Evolutionary conservation across 2,113 vertebrate genomes (phyloP), one percentile per base, ranked within the genome.

Genomic region (Aviceda subcristata): DNA sequence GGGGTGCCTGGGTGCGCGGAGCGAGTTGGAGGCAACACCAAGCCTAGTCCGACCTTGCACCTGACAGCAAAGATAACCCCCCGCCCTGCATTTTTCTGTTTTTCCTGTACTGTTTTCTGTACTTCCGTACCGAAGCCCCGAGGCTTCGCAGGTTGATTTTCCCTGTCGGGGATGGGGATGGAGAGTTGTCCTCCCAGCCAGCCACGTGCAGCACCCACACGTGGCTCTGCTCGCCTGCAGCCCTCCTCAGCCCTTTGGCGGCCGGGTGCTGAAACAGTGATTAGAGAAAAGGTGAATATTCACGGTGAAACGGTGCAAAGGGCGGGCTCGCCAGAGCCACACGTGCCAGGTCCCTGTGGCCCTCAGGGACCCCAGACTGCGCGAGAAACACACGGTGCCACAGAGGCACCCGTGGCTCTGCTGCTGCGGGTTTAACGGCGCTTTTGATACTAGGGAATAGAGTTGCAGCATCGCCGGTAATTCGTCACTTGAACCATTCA

Each of bases 361-460:
- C 4, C 1, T 39, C 57, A 27, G 29, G 27, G 39, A 20, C 12
- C 39, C 27, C n/a, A 10, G 15, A 39, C 39, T 16, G 11, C 48
- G 20, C 1, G 13, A 38, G 22, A 26, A 84, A 21, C 21, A 30
- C 34, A 10, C 1, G 5, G 19, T n/a, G 27, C 59, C 1, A 1
- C 59, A 32, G 71, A 75, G 30, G 41, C 10, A 64, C n/a, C 39
- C 4, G 0, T 9, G 20, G 56, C 39, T n/a, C 20, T 26, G 68
- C n/a, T n/a, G 43, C 17, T 36, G 21, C 26, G 19, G 30, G 12
- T 46, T 62, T 27, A 34, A 39, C 62, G 41, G 48, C 24, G n/a
- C n/a, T 39, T 60, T 68, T 60, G 46, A 22, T 22, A 7, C 27
- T 17, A 17, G 32, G 38, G 73, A 77, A 43, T 29, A 23, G 2